Percentiles rank a stretch among this genome's conserved stretches.
phyloP scores from a whole-genome alignment of 2,888 invertebrate species.

The Biston stratarius region DNA sequence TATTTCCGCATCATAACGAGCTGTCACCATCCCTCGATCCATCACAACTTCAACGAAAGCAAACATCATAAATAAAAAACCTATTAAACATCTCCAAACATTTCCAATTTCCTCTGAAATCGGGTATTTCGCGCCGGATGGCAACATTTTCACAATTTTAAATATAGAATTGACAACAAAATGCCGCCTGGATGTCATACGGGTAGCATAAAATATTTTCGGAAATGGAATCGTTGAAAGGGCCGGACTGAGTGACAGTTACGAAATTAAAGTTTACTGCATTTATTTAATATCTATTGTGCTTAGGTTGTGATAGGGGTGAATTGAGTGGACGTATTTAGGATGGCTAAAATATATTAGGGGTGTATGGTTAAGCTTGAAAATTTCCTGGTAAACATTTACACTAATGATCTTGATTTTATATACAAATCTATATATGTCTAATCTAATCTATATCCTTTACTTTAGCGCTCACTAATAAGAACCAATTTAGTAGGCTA shows the following conservation, averaged over 20 bases:
- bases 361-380: neutral
- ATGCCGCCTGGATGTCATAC: constrained; percentile 50
- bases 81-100: constrained; percentile 37
- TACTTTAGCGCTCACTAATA: too few species aligned
- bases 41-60: constrained; percentile 20
- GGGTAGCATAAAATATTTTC: constrained; percentile 57
- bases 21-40: constrained; percentile 21
- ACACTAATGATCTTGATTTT: too few species aligned
- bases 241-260: constrained; percentile 69
- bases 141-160: constrained; percentile 52
- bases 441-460: too few species aligned
- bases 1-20: constrained; percentile 6
- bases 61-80: constrained; percentile 33
- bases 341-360: neutral
- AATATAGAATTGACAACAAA: constrained; percentile 54
- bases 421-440: too few species aligned
- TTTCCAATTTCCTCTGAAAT: constrained; percentile 47
- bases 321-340: constrained; percentile 15
- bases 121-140: constrained; percentile 41
- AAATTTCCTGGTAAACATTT: neutral
- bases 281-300: constrained; percentile 59
- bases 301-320: constrained; percentile 25
- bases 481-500: too few species aligned
- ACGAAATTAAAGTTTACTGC: constrained; percentile 64
- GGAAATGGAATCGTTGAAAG: constrained; percentile 68